Conservation (phyloP, 2,113 vertebrate species). For the Hippocampus barbouri region DNA sequence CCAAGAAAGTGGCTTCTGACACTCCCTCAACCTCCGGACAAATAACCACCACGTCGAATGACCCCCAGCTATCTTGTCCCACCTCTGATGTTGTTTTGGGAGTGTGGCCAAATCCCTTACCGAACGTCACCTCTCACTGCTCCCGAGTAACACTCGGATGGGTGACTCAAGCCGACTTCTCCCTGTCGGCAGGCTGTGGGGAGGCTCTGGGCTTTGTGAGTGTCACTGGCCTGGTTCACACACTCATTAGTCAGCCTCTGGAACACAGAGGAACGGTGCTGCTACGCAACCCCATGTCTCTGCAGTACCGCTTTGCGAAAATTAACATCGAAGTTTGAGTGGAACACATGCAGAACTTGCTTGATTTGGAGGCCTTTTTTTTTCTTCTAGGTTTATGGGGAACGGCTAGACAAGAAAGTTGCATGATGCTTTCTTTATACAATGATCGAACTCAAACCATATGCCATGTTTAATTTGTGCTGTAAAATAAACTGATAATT, state of each 20-base stretch:
- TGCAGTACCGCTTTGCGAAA: constrained; percentile 87
- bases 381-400: background rate
- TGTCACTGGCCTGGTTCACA: constrained; percentile 77
- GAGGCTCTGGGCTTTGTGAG: constrained; percentile 89
- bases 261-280: constrained; percentile 79
- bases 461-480: constrained; percentile 4
- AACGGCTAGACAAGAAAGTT: background rate
- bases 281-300: constrained; percentile 82
- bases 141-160: constrained; percentile 84
- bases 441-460: background rate
- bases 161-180: constrained; percentile 90
- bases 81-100: constrained; percentile 63
- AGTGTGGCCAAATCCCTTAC: constrained; percentile 81
- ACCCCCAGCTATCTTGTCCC: background rate
- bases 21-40: constrained; percentile 2
- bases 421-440: constrained; percentile 3
- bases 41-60: background rate
- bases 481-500: background rate
- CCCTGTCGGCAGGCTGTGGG: constrained; percentile 80
- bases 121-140: constrained; percentile 81
- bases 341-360: background rate
- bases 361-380: background rate
- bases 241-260: constrained; percentile 72
- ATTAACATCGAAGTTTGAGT: constrained; percentile 81
- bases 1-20: constrained; percentile 40